A percentile compares a stretch with the other conserved stretches of the same genome.
These are phyloP conservation scores for Laterallus jamaicensis DNA, from an alignment of 2,113 vertebrate species.

Conservation along the genomic window DNA sequence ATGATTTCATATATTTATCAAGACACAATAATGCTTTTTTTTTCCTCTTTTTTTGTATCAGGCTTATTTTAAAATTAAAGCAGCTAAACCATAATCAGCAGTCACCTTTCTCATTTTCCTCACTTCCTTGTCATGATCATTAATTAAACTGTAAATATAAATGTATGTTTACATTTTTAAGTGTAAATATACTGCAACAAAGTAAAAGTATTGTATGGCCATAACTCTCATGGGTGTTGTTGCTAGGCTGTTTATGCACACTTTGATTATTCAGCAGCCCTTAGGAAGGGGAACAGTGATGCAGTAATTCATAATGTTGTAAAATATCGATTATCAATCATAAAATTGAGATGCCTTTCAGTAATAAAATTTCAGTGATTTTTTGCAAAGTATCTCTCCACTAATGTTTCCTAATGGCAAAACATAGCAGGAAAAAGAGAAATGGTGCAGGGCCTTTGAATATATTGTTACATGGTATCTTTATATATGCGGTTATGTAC, in stretches of 20 bases:
- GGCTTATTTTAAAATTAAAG: background rate
- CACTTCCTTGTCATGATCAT: background rate
- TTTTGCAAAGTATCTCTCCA: background rate
- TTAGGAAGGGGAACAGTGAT: background rate
- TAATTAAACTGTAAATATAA: background rate
- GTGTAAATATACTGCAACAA: background rate
- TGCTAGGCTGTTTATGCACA: background rate
- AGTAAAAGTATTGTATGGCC: background rate
- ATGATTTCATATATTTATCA: slow-evolving; percentile 16
- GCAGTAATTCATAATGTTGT: background rate
- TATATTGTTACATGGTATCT: background rate
- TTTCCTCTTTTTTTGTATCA: background rate
- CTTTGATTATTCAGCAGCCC: background rate
- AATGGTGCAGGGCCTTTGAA: background rate
- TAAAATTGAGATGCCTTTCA: background rate
- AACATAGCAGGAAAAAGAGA: background rate
- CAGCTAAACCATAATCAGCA: background rate
- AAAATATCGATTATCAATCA: background rate
- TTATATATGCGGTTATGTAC: background rate
- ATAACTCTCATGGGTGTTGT: background rate
- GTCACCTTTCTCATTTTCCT: background rate
- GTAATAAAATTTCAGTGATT: background rate
- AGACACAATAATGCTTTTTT: background rate
- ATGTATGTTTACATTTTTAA: background rate
- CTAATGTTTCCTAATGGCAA: background rate